Evolutionary conservation across 2,888 invertebrate genomes (phyloP).

Genomic region (Rhyacophila evoluta): DNA sequence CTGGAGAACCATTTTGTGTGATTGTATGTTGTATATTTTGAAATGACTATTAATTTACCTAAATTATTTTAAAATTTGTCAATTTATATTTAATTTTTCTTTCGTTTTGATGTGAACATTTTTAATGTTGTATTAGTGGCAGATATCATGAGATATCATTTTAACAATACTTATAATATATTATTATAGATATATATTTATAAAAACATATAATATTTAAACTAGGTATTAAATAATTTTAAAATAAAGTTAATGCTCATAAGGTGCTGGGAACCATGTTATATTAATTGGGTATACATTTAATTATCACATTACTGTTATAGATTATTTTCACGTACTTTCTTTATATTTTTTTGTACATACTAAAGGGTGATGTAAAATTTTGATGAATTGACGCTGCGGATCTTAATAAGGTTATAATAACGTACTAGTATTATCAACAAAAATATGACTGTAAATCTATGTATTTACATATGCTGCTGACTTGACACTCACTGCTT

Average conservation of each 20-base stretch:
- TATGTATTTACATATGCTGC: no score
- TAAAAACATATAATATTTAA: slow-evolving; percentile 29
- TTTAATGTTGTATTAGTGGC: slow-evolving; percentile 19
- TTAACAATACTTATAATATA: slow-evolving; percentile 26
- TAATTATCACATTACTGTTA: slow-evolving; percentile 44
- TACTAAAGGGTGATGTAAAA: slow-evolving; percentile 40
- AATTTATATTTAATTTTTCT: background rate
- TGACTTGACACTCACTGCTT: no score
- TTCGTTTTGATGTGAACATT: slow-evolving; percentile 31
- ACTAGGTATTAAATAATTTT: slow-evolving; percentile 35
- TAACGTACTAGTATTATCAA: no score
- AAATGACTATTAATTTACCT: background rate
- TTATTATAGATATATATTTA: slow-evolving; percentile 28
- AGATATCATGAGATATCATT: slow-evolving; percentile 27
- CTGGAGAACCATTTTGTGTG: background rate
- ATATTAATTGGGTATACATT: slow-evolving; percentile 51
- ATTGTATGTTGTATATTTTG: background rate
- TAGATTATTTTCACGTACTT: slow-evolving; percentile 42
- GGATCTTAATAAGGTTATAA: slow-evolving; percentile 2
- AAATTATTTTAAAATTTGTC: background rate
- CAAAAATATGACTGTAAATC: no score
- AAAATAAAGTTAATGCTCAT: slow-evolving; percentile 53
- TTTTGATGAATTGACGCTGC: slow-evolving; percentile 37
- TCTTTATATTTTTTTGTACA: slow-evolving; percentile 36
- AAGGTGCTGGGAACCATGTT: slow-evolving; percentile 55